These are phyloP conservation scores for Ceyx melanurus DNA, from an alignment of 2,113 vertebrate genomes.

Conservation along the genomic window DNA sequence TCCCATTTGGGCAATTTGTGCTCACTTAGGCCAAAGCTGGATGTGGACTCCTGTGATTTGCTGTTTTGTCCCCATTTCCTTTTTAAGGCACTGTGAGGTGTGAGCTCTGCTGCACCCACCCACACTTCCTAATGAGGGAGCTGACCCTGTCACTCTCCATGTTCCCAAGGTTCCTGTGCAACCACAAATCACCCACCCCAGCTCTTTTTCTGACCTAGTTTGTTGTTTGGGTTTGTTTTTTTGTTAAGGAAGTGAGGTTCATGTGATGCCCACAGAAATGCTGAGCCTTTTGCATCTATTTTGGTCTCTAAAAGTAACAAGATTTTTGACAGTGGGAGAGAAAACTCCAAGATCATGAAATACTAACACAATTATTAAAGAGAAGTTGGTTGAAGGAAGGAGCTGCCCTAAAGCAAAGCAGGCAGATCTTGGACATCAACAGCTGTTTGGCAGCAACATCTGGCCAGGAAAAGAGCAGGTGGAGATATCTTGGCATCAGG, in stretches of 20 bases:
- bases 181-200: not conserved
- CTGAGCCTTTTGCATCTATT: not conserved
- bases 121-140: not conserved
- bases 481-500: not conserved
- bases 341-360: not conserved
- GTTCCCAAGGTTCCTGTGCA: not conserved
- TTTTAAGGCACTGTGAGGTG: accelerated
- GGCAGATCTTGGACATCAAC: not conserved
- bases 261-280: not conserved
- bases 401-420: not conserved
- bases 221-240: not conserved
- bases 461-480: not conserved
- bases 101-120: not conserved
- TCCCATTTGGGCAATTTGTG: not conserved
- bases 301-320: not conserved
- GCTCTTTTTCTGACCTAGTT: not conserved
- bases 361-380: not conserved
- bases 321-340: not conserved
- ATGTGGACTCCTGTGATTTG: not conserved
- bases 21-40: not conserved
- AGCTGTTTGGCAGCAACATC: not conserved
- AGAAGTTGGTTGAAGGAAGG: not conserved
- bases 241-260: not conserved
- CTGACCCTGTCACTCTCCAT: accelerated
- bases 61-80: not conserved